Conservation (phyloP, 2,797 vertebrate species). For the Catharus ustulatus region DNA sequence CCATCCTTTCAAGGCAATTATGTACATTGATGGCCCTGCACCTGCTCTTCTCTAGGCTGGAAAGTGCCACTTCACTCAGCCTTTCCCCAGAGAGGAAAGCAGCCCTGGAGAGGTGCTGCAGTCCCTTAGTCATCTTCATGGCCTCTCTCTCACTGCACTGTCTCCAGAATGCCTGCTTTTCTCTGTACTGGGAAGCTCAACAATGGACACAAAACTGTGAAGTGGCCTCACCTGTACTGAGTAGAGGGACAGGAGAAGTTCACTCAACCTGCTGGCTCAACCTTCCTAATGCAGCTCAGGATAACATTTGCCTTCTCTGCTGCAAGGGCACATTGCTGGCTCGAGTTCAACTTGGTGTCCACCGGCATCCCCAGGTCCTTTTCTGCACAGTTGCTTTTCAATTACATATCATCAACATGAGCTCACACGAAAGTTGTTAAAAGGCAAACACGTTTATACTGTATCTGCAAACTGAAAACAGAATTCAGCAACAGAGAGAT, state of each 20-base stretch:
- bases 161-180: neutral
- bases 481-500: neutral
- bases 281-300: neutral
- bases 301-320: neutral
- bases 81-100: neutral
- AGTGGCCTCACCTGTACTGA: neutral
- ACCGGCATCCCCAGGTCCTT: neutral
- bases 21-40: fast-evolving
- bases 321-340: neutral
- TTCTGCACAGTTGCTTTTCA: neutral
- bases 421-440: neutral
- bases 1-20: neutral
- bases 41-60: neutral
- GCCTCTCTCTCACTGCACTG: neutral
- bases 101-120: neutral
- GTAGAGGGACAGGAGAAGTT: neutral
- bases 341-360: fast-evolving
- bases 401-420: neutral
- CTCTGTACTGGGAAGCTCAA: neutral
- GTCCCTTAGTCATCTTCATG: neutral
- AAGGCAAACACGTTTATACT: neutral
- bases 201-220: neutral
- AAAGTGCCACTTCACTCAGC: neutral
- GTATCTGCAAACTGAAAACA: neutral
- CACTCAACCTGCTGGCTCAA: fast-evolving